phyloP scores from a whole-genome alignment of 2,797 vertebrate species.

The Anabas testudineus region DNA sequence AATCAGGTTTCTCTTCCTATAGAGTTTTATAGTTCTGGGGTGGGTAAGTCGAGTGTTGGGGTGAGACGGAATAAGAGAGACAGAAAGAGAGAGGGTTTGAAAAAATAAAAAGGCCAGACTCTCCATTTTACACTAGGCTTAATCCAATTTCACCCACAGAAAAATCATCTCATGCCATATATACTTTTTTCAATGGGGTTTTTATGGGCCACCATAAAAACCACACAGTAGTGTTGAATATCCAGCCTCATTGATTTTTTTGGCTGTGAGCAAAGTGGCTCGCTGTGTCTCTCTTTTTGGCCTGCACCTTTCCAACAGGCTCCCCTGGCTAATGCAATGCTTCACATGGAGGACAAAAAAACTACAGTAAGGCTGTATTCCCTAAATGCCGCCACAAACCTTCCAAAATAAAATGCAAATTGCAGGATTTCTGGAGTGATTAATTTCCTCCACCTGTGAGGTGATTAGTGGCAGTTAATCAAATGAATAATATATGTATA shows the following conservation, averaged over 20 bases:
- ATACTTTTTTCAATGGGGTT: slow-evolving; percentile 71
- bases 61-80: slow-evolving; percentile 1
- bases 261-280: slow-evolving; percentile 37
- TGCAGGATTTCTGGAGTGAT: slow-evolving; percentile 71
- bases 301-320: slow-evolving; percentile 32
- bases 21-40: slow-evolving; percentile 68
- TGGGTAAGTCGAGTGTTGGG: slow-evolving; percentile 26
- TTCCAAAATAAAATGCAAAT: slow-evolving; percentile 55
- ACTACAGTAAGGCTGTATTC: not conserved
- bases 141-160: slow-evolving; percentile 83
- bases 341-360: not conserved
- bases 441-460: slow-evolving; percentile 74
- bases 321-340: slow-evolving; percentile 7
- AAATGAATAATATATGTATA: slow-evolving; percentile 78
- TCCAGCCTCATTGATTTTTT: slow-evolving; percentile 76
- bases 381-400: slow-evolving; percentile 26
- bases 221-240: slow-evolving; percentile 71
- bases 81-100: slow-evolving; percentile 11
- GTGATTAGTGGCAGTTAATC: slow-evolving; percentile 76
- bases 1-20: slow-evolving; percentile 80
- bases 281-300: slow-evolving; percentile 16
- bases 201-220: slow-evolving; percentile 76
- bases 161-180: slow-evolving; percentile 79
- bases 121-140: slow-evolving; percentile 74
- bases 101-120: slow-evolving; percentile 51